Evolutionary conservation across 2,113 vertebrate genomes (phyloP).

Genomic region (Prochilodus magdalenae): DNA sequence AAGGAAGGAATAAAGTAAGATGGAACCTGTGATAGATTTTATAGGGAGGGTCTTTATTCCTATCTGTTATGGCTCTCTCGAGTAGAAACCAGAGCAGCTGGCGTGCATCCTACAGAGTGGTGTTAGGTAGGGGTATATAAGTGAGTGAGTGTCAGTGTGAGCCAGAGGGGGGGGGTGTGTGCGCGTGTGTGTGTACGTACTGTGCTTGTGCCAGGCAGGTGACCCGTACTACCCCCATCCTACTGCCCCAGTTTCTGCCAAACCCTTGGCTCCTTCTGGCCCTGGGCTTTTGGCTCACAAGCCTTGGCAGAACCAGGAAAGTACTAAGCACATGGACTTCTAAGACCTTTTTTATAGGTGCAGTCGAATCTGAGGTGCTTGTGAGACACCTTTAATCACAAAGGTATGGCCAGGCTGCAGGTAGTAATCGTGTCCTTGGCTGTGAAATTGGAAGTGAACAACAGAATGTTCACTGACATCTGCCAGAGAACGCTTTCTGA

Average conservation of each 20-base stretch:
- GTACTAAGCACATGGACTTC: neutral
- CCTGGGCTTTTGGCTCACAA: conserved; percentile 25
- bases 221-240: conserved; percentile 37
- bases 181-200: conserved; percentile 31
- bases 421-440: too few species aligned
- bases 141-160: conserved; percentile 5
- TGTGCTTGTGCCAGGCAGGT: conserved; percentile 41
- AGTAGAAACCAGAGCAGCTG: neutral
- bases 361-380: too few species aligned
- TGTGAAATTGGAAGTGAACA: too few species aligned
- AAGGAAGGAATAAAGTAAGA: neutral
- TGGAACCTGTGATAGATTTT: neutral
- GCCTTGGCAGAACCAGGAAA: conserved; percentile 22
- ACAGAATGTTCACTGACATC: too few species aligned
- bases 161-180: neutral
- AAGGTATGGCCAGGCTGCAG: too few species aligned
- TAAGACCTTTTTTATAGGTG: too few species aligned
- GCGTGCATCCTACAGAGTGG: neutral
- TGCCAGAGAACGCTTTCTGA: too few species aligned
- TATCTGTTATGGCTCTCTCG: neutral
- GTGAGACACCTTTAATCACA: too few species aligned
- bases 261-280: conserved; percentile 28
- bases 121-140: conserved; percentile 4
- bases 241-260: conserved; percentile 55
- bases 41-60: neutral